These are phyloP conservation scores for Lagopus muta DNA, from an alignment of 2,113 vertebrate genomes.

Conservation along the genomic window DNA sequence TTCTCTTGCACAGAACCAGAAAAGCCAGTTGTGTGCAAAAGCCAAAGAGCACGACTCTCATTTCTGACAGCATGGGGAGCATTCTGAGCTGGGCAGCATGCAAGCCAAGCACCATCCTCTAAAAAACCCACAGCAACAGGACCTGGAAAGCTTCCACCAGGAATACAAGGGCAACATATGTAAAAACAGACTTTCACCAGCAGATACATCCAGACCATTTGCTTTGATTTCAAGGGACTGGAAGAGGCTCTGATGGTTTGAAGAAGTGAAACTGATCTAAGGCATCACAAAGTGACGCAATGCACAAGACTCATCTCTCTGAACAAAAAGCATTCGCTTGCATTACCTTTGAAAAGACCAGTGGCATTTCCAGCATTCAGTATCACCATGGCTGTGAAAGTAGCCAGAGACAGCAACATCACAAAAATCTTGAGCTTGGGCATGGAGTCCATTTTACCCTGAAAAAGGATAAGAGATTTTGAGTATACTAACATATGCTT, in stretches of 20 bases:
- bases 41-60: neutral
- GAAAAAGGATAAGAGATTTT: neutral
- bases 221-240: neutral
- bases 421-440: slow-evolving; percentile 39
- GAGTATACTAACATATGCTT: neutral
- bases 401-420: slow-evolving; percentile 33
- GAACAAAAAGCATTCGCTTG: neutral
- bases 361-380: slow-evolving; percentile 57
- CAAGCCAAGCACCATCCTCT: rapidly evolving
- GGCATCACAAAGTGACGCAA: neutral
- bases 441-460: slow-evolving; percentile 25
- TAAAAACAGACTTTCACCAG: neutral
- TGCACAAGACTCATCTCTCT: neutral
- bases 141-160: neutral
- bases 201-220: neutral
- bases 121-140: neutral
- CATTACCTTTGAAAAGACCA: slow-evolving; percentile 57
- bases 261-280: neutral
- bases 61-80: neutral
- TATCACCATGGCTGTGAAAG: slow-evolving; percentile 21
- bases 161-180: rapidly evolving
- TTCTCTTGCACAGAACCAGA: slow-evolving; percentile 27
- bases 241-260: neutral
- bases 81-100: neutral
- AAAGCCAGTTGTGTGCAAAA: slow-evolving; percentile 6